Evolutionary conservation across 2,797 vertebrate species (phyloP).

Genomic region (Poeciliopsis infans): DNA sequence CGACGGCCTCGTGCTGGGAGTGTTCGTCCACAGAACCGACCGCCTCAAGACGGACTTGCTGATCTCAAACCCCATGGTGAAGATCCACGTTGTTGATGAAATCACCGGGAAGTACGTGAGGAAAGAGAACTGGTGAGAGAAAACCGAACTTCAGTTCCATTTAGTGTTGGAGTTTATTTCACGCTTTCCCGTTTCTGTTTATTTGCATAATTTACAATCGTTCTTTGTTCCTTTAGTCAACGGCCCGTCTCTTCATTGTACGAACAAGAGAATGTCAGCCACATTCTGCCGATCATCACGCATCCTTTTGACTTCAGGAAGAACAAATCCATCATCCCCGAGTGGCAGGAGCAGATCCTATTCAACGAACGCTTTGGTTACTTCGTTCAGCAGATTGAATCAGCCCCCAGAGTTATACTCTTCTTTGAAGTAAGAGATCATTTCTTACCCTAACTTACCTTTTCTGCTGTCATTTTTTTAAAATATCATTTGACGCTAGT

Average conservation of each 20-base stretch:
- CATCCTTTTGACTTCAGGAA: conserved; percentile 94
- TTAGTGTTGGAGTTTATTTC: not conserved
- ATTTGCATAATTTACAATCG: not conserved
- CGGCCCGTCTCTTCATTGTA: conserved; percentile 88
- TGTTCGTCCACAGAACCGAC: conserved; percentile 90
- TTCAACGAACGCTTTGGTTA: conserved; percentile 92
- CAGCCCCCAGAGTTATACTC: conserved; percentile 85
- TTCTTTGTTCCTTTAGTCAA: conserved; percentile 73
- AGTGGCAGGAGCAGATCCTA: conserved; percentile 97
- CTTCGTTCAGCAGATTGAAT: conserved; percentile 85
- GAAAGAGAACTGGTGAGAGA: conserved; percentile 89
- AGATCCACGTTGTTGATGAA: conserved; percentile 92
- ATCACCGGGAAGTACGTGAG: conserved; percentile 89
- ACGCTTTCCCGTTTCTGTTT: not conserved
- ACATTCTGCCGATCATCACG: conserved; percentile 92
- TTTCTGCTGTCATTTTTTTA: not conserved
- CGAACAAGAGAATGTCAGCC: conserved; percentile 86
- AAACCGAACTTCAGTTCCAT: not conserved
- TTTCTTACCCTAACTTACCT: not conserved
- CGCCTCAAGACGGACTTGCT: conserved; percentile 88
- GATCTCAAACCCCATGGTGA: conserved; percentile 93
- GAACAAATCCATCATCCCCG: conserved; percentile 89
- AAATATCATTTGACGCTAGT: not conserved
- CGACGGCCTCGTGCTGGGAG: conserved; percentile 89
- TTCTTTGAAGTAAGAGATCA: conserved; percentile 91